Percentiles rank a stretch among this genome's conserved stretches.
Evolutionary conservation across 2,797 vertebrate species (phyloP).

Genomic region (Coregonus ussuriensis): DNA sequence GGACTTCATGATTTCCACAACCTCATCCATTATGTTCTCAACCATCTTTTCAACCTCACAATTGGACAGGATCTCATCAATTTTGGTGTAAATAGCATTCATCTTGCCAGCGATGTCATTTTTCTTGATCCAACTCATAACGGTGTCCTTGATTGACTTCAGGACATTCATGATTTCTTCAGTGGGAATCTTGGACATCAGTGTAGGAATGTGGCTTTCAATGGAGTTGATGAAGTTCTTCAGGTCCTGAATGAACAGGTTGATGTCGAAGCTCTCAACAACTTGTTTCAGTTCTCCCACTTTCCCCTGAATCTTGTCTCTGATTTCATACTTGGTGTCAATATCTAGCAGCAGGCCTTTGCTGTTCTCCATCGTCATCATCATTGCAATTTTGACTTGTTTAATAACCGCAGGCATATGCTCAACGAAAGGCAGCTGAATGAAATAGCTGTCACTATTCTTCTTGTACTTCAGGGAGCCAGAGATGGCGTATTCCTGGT

Average conservation of each 20-base stretch:
- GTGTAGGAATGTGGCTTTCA: slow-evolving; percentile 64
- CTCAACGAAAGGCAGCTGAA: slow-evolving; percentile 86
- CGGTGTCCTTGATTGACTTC: slow-evolving; percentile 70
- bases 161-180: slow-evolving; percentile 75
- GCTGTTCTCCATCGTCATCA: slow-evolving; percentile 70
- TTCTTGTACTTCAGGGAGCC: slow-evolving; percentile 91
- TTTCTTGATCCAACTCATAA: slow-evolving; percentile 74
- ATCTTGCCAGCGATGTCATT: slow-evolving; percentile 79
- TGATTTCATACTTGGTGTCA: slow-evolving; percentile 77
- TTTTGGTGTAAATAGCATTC: slow-evolving; percentile 62
- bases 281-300: slow-evolving; percentile 76
- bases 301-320: slow-evolving; percentile 73
- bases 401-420: slow-evolving; percentile 81
- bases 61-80: slow-evolving; percentile 76
- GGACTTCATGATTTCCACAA: slow-evolving; percentile 79
- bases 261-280: slow-evolving; percentile 79
- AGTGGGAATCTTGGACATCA: slow-evolving; percentile 71
- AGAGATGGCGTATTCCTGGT: slow-evolving; percentile 82
- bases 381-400: slow-evolving; percentile 68
- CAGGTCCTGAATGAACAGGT: slow-evolving; percentile 69
- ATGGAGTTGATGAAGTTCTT: slow-evolving; percentile 66
- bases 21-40: slow-evolving; percentile 80
- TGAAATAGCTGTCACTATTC: slow-evolving; percentile 83
- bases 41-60: slow-evolving; percentile 82
- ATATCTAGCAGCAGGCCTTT: slow-evolving; percentile 78